A percentile compares a stretch with the other conserved stretches of the same genome.
These are phyloP conservation scores for Hafferia zeledoni DNA, from an alignment of 2,797 vertebrate genomes.

Conservation along the genomic window DNA sequence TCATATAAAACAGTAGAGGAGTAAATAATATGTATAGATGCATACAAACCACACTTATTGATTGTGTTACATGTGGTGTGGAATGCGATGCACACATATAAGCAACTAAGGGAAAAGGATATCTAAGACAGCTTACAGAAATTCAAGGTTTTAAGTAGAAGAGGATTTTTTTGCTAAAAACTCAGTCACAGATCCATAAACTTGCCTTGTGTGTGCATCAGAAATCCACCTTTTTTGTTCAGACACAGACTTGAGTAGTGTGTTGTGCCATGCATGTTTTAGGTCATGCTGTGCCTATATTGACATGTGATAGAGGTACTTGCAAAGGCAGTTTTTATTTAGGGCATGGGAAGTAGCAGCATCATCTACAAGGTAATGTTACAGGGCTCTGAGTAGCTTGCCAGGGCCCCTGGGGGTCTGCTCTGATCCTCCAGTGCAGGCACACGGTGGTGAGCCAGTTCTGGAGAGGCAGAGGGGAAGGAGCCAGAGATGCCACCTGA, in stretches of 20 bases:
- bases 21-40: background rate
- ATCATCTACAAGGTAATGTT: background rate
- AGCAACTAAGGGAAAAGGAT: background rate
- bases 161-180: background rate
- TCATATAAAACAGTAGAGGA: background rate
- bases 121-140: background rate
- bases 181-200: background rate
- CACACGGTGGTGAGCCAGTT: rapidly evolving
- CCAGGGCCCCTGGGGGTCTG: rapidly evolving
- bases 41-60: background rate
- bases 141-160: background rate
- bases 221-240: background rate
- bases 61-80: background rate
- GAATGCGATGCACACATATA: background rate
- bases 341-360: background rate
- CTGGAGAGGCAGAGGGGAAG: background rate
- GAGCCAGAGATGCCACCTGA: background rate
- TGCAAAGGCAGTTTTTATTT: background rate
- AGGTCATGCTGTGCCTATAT: background rate
- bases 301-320: background rate
- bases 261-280: background rate
- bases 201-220: background rate
- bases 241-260: background rate
- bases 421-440: background rate
- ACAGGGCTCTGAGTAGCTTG: background rate